Percentiles rank a stretch among this genome's conserved stretches.
These are phyloP conservation scores for Drosophila kanapiae DNA, from an alignment of 1,140 invertebrate genomes.

Conservation along the genomic window DNA sequence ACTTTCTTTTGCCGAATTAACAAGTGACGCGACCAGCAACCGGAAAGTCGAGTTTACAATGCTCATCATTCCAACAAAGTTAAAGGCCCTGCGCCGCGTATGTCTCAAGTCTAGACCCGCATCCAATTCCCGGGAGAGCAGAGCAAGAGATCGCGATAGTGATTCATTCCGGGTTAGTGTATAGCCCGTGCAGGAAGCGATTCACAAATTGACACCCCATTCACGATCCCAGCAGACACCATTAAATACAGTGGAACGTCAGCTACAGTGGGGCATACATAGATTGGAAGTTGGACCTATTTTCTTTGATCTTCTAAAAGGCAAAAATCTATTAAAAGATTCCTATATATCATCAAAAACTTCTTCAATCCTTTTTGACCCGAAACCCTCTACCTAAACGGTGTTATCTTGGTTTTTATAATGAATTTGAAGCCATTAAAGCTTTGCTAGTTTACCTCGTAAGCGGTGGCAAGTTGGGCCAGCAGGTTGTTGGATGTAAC, in stretches of 20 bases:
- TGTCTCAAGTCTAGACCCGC: slow-evolving; percentile 20
- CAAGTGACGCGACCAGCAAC: slow-evolving; percentile 39
- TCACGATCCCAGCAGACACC: slow-evolving; percentile 8
- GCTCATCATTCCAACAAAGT: slow-evolving; percentile 16
- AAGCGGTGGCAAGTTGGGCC: slow-evolving; percentile 58
- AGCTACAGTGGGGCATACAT: background rate
- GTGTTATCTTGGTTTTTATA: background rate
- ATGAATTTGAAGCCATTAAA: background rate
- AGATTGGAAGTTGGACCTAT: background rate
- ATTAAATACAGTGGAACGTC: slow-evolving; percentile 12
- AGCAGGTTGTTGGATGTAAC: slow-evolving; percentile 66
- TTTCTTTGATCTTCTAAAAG: background rate
- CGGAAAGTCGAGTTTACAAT: slow-evolving; percentile 51
- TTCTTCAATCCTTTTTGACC: background rate
- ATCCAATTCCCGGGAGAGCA: slow-evolving; percentile 15
- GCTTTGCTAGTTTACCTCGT: slow-evolving; percentile 65
- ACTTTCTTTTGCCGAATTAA: slow-evolving; percentile 49
- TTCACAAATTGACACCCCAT: slow-evolving; percentile 46
- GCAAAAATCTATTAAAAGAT: background rate
- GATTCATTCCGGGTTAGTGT: slow-evolving; percentile 22
- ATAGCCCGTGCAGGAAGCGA: slow-evolving; percentile 35
- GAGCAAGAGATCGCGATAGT: slow-evolving; percentile 16
- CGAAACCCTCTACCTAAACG: too few relatives aligned
- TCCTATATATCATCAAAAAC: background rate
- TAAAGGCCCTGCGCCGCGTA: slow-evolving; percentile 1